phyloP scores from a whole-genome alignment of 2,888 invertebrate species.

The Agriopis marginaria region DNA sequence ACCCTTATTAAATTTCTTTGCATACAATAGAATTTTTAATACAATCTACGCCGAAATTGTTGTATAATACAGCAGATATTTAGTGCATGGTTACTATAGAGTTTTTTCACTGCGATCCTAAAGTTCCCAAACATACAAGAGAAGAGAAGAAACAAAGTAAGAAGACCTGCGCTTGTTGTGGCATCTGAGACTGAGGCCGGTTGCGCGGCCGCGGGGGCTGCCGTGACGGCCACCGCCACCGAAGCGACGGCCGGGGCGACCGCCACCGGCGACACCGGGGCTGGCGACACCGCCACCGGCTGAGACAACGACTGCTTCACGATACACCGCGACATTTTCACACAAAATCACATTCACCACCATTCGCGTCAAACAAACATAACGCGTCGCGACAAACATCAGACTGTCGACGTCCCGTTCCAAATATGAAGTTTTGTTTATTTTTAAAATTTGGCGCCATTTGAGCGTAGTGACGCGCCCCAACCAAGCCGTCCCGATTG shows the following conservation, averaged over 20 bases:
- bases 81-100: no score
- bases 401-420: slow-evolving; percentile 79
- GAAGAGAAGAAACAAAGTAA: slow-evolving; percentile 7
- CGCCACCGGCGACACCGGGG: slow-evolving; percentile 51
- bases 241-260: slow-evolving; percentile 53
- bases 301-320: slow-evolving; percentile 79
- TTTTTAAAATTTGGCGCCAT: slow-evolving; percentile 85
- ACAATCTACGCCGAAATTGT: no score
- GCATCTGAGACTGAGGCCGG: slow-evolving; percentile 55
- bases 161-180: slow-evolving; percentile 59
- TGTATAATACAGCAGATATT: neutral
- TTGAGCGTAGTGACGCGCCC: slow-evolving; percentile 69
- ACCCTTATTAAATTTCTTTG: no score
- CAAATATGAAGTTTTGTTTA: slow-evolving; percentile 83
- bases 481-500: slow-evolving; percentile 63
- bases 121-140: neutral
- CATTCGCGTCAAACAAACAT: slow-evolving; percentile 53
- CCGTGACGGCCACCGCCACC: slow-evolving; percentile 58
- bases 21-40: no score
- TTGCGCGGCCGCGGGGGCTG: slow-evolving; percentile 52
- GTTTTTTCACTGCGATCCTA: neutral
- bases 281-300: slow-evolving; percentile 54
- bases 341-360: slow-evolving; percentile 58
- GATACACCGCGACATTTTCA: slow-evolving; percentile 79
- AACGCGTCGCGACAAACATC: slow-evolving; percentile 73